A percentile compares a stretch with the other conserved stretches of the same genome.
Conservation (phyloP, 2,797 vertebrate species). For the Arrhamphus sclerolepis region DNA sequence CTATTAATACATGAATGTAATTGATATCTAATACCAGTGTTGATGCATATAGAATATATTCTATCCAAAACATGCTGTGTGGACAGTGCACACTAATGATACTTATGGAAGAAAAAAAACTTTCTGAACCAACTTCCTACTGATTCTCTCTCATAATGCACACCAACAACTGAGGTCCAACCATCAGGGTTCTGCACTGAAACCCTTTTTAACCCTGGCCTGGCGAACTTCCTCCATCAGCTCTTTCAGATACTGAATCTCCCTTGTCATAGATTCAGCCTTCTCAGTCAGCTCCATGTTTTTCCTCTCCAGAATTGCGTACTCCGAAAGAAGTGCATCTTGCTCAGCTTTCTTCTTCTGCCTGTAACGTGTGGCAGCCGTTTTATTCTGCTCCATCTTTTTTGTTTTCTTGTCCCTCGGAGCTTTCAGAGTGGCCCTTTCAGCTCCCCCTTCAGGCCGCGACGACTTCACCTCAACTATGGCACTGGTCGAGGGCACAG, state of each 20-base stretch:
- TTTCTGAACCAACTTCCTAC: conserved; percentile 12
- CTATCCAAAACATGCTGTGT: conserved; percentile 26
- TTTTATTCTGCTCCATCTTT: conserved; percentile 98
- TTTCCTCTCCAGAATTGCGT: conserved; percentile 83
- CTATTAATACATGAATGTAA: conserved; percentile 19
- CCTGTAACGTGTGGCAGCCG: conserved; percentile 91
- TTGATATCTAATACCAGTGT: conserved; percentile 47
- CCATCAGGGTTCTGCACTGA: conserved; percentile 60
- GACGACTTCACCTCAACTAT: conserved; percentile 40
- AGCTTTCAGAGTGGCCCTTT: conserved; percentile 56
- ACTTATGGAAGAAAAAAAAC: conserved; percentile 13
- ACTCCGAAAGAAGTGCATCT: conserved; percentile 80
- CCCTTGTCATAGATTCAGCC: conserved; percentile 88
- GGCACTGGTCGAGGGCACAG: conserved; percentile 40
- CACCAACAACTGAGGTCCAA: neutral
- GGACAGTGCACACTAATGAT: conserved; percentile 23
- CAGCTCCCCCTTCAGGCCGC: conserved; percentile 15
- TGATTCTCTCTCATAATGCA: neutral
- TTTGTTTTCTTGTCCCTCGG: conserved; percentile 89
- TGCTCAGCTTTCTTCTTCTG: conserved; percentile 92
- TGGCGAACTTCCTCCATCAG: conserved; percentile 90
- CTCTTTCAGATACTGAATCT: conserved; percentile 95
- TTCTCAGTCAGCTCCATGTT: conserved; percentile 88
- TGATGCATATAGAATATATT: conserved; percentile 12
- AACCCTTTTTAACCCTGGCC: conserved; percentile 76